Percentiles rank a stretch among this genome's conserved stretches.
These are phyloP conservation scores for Hemithea aestivaria DNA, from an alignment of 2,888 invertebrate species.

Conservation along the genomic window DNA sequence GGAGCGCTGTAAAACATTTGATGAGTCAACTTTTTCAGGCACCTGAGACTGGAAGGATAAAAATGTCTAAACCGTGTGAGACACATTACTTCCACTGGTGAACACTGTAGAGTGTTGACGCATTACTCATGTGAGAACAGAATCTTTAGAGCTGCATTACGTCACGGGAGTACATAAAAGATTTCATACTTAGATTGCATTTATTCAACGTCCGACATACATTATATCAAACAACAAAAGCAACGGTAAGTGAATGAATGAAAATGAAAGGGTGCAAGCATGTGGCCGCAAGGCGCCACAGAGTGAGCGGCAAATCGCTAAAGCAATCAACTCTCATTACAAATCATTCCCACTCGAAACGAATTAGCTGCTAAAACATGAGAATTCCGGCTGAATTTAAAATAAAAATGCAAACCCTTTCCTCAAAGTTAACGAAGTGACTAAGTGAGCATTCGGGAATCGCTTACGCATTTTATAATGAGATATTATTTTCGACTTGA, in stretches of 20 bases:
- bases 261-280: slow-evolving; percentile 39
- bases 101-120: too few relatives aligned
- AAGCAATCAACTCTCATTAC: slow-evolving; percentile 41
- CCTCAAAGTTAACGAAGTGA: slow-evolving; percentile 54
- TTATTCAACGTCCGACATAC: slow-evolving; percentile 11
- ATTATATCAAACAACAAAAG: slow-evolving; percentile 29
- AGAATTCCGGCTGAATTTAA: slow-evolving; percentile 24
- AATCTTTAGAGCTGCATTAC: too few relatives aligned
- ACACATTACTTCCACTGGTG: too few relatives aligned
- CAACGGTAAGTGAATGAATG: slow-evolving; percentile 38
- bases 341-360: slow-evolving; percentile 51
- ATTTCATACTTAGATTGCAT: background rate
- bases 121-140: too few relatives aligned
- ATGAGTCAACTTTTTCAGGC: slow-evolving; percentile 18
- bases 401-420: slow-evolving; percentile 28
- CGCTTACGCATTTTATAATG: slow-evolving; percentile 37
- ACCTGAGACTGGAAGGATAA: slow-evolving; percentile 2
- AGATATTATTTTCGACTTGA: slow-evolving; percentile 33
- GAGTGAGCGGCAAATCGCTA: slow-evolving; percentile 28
- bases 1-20: slow-evolving; percentile 12
- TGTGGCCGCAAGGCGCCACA: slow-evolving; percentile 36
- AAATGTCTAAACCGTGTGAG: too few relatives aligned
- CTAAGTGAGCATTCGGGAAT: slow-evolving; percentile 45
- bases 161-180: background rate
- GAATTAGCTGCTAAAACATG: slow-evolving; percentile 45